A percentile compares a stretch with the other conserved stretches of the same genome.
These are phyloP conservation scores for Mastigias papua DNA, from an alignment of 30 jellyfish, hydroid and myxozoan species.

Conservation along the genomic window DNA sequence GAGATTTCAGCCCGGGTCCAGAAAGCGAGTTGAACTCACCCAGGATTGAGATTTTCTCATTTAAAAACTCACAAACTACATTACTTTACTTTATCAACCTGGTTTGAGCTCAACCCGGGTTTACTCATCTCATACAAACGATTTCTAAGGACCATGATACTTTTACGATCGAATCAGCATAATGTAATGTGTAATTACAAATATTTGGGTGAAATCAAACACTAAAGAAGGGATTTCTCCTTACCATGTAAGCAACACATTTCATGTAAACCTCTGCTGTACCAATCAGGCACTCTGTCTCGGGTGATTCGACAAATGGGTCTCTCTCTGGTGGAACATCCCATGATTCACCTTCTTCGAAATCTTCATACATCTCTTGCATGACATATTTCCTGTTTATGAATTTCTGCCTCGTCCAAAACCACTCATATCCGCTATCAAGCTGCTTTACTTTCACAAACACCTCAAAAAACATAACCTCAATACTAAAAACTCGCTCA, in stretches of 20 bases:
- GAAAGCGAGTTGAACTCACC: too few relatives aligned
- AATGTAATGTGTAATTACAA: background rate
- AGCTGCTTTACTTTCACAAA: slow-evolving; percentile 75
- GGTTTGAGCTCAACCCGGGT: too few relatives aligned
- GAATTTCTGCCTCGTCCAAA: slow-evolving; percentile 83
- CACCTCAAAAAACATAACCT: slow-evolving; percentile 29
- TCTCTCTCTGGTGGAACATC: slow-evolving; percentile 88
- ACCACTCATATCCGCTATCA: slow-evolving; percentile 82
- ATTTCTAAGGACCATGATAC: too few relatives aligned
- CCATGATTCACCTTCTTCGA: slow-evolving; percentile 80
- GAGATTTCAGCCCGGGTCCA: too few relatives aligned
- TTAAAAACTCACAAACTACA: too few relatives aligned
- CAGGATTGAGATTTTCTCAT: too few relatives aligned
- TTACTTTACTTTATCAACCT: too few relatives aligned
- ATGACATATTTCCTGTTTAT: slow-evolving; percentile 82
- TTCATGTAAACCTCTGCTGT: slow-evolving; percentile 74
- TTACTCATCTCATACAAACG: too few relatives aligned
- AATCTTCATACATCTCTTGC: slow-evolving; percentile 92
- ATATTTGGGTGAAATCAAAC: background rate
- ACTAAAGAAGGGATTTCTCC: background rate
- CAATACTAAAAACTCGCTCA: too few relatives aligned
- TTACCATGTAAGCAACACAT: slow-evolving; percentile 84
- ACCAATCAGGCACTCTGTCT: slow-evolving; percentile 81
- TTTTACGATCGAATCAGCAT: too few relatives aligned
- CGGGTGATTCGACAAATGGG: slow-evolving; percentile 86